phyloP scores from a whole-genome alignment of 2,888 invertebrate species.

The Zaprionus obscuricornis region DNA sequence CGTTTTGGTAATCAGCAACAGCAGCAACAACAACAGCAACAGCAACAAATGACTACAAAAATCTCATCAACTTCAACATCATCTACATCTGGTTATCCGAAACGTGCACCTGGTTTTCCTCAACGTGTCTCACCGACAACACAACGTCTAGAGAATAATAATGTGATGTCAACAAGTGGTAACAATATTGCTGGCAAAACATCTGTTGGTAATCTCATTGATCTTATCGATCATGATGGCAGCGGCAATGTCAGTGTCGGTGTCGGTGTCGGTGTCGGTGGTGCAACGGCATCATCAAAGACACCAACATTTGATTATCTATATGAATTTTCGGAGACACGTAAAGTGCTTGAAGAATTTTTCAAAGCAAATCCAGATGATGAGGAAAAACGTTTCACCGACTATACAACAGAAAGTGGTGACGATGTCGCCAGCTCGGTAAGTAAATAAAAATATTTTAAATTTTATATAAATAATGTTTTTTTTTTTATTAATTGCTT shows the following conservation, averaged over 20 bases:
- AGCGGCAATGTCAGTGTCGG: slow-evolving; percentile 74
- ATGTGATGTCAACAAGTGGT: no score
- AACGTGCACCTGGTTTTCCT: slow-evolving; percentile 92
- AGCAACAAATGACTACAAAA: no score
- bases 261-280: slow-evolving; percentile 43
- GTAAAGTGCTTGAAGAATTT: slow-evolving; percentile 96
- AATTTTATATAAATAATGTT: neutral
- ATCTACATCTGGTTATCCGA: slow-evolving; percentile 86
- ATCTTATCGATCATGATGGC: slow-evolving; percentile 59
- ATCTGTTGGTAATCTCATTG: slow-evolving; percentile 76
- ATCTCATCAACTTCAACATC: no score
- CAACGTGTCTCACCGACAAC: slow-evolving; percentile 84
- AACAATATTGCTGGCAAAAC: slow-evolving; percentile 43
- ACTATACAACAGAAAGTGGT: slow-evolving; percentile 80
- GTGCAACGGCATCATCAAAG: slow-evolving; percentile 51
- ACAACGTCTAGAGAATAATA: slow-evolving; percentile 39
- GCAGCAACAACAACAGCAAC: no score
- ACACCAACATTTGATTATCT: slow-evolving; percentile 92
- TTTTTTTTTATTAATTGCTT: no score
- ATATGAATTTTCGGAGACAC: slow-evolving; percentile 96
- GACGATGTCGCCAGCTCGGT: slow-evolving; percentile 82
- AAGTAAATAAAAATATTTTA: slow-evolving; percentile 34
- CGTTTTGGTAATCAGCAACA: slow-evolving; percentile 87
- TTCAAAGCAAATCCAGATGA: slow-evolving; percentile 90
- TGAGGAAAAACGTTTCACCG: slow-evolving; percentile 83